phyloP scores from a whole-genome alignment of 1,140 invertebrate genomes.

The Drosophila sp. region DNA sequence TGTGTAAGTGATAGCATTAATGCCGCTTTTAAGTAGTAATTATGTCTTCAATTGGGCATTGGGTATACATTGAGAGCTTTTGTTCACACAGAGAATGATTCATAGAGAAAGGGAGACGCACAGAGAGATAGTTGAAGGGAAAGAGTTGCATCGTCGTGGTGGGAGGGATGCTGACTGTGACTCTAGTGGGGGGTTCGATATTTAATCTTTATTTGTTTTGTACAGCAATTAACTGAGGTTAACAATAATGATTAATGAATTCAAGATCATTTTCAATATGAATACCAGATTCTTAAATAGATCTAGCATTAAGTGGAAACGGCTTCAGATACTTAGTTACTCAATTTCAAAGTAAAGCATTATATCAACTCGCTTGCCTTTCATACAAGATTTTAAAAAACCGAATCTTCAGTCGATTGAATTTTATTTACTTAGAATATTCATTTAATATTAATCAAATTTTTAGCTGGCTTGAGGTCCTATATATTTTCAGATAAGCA shows the following conservation, averaged over 20 bases:
- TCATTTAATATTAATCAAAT: too few relatives aligned
- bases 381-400: too few relatives aligned
- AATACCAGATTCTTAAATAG: neutral
- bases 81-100: constrained; percentile 27
- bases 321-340: too few relatives aligned
- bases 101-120: neutral
- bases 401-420: too few relatives aligned
- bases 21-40: constrained; percentile 79
- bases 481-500: too few relatives aligned
- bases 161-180: neutral
- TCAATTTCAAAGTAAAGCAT: too few relatives aligned
- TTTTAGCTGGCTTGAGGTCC: too few relatives aligned
- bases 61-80: constrained; percentile 34
- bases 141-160: neutral
- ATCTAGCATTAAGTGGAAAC: neutral
- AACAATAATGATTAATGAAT: constrained; percentile 9
- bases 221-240: neutral
- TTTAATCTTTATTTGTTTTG: constrained; percentile 5
- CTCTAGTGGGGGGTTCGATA: neutral
- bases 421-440: too few relatives aligned
- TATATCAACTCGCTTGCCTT: too few relatives aligned
- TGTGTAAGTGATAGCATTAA: constrained; percentile 81
- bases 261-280: neutral
- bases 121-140: constrained; percentile 21
- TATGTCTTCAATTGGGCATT: constrained; percentile 77